These are phyloP conservation scores for Camponotus fellah DNA, from an alignment of 2,888 invertebrate genomes.

Conservation along the genomic window DNA sequence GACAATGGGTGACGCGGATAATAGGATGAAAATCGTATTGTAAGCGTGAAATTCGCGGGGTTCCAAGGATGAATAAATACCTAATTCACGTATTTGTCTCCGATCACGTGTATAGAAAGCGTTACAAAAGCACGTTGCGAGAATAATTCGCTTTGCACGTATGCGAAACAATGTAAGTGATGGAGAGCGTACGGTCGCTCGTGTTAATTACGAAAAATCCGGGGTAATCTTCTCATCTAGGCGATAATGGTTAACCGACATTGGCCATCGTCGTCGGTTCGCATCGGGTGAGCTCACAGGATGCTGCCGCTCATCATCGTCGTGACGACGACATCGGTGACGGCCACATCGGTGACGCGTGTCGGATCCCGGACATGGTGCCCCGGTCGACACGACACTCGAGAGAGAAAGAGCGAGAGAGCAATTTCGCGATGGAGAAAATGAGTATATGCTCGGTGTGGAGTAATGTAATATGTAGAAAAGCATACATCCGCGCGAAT, in stretches of 20 bases:
- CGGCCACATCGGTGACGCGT: constrained; percentile 35
- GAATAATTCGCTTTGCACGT: not conserved
- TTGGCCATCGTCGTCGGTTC: constrained; percentile 32
- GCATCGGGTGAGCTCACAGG: constrained; percentile 72
- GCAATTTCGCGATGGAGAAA: constrained; percentile 50
- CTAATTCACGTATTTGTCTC: not conserved
- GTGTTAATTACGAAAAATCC: constrained; percentile 69
- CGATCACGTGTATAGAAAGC: constrained; percentile 1
- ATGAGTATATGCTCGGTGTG: constrained; percentile 11
- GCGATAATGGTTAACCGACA: constrained; percentile 61
- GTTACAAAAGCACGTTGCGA: constrained; percentile 3
- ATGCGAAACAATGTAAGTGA: constrained; percentile 56
- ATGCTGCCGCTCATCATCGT: constrained; percentile 76
- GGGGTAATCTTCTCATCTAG: constrained; percentile 72
- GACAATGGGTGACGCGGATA: not conserved
- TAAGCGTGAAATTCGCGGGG: constrained; percentile 17
- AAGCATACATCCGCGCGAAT: constrained; percentile 44
- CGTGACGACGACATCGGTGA: not conserved
- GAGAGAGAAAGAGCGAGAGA: not conserved
- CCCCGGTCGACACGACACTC: constrained; percentile 23
- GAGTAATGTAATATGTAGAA: constrained; percentile 49
- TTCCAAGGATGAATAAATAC: constrained; percentile 19
- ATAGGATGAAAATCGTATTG: not conserved
- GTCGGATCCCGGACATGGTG: constrained; percentile 60
- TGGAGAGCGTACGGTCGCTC: constrained; percentile 24